Conservation (phyloP, 2,797 vertebrate genomes). For the Acanthurus lineatus region DNA sequence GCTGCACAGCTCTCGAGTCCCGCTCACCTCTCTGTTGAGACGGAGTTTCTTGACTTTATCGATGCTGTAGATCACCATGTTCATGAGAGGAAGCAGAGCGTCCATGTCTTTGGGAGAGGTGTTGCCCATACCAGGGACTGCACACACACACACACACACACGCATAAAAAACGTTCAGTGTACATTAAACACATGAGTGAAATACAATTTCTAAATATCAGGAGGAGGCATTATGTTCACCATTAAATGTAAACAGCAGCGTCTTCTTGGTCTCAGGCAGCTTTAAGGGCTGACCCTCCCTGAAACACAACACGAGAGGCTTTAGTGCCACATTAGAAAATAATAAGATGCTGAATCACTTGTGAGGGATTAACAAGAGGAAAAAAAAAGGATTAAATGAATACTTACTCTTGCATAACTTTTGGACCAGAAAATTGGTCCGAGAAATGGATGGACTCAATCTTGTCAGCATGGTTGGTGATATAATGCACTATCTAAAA, state of each 20-base stretch:
- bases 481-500: conserved; percentile 98
- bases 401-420: conserved; percentile 99
- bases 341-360: background rate
- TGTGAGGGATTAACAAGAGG: background rate
- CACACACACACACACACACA: conserved; percentile 34
- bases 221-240: conserved; percentile 78
- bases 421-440: conserved; percentile 99
- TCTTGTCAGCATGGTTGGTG: conserved; percentile 97
- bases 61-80: conserved; percentile 99
- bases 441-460: conserved; percentile 99
- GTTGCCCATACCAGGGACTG: conserved; percentile 99
- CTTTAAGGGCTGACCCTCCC: conserved; percentile 99
- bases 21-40: conserved; percentile 96
- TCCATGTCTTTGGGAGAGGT: conserved; percentile 99
- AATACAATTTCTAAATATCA: background rate
- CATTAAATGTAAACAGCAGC: conserved; percentile 99
- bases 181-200: background rate
- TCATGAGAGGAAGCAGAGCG: conserved; percentile 95
- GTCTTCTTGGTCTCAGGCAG: conserved; percentile 99
- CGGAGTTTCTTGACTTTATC: conserved; percentile 99
- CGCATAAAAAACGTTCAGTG: conserved; percentile 11
- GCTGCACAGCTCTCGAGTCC: background rate
- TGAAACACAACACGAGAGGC: conserved; percentile 64
- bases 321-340: background rate
- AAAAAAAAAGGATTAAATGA: background rate